phyloP scores from a whole-genome alignment of 2,113 vertebrate species.

The Macroglossus sobrinus region DNA sequence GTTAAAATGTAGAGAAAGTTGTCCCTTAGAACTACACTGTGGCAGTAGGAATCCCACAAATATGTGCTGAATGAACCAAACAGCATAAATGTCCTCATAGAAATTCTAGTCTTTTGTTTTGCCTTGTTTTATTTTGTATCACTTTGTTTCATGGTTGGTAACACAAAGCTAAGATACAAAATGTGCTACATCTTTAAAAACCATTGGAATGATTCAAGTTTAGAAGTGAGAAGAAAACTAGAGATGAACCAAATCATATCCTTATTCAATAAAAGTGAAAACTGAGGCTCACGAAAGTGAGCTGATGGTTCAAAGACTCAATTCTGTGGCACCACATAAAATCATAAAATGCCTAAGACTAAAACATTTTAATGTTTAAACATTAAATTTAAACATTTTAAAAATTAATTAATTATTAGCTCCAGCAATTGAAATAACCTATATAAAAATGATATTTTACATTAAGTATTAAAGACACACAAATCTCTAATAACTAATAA shows the following conservation, averaged over 20 bases:
- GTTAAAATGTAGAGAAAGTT: not conserved
- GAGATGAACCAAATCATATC: not conserved
- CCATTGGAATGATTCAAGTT: not conserved
- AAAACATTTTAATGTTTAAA: too few relatives aligned
- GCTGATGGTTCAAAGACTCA: not conserved
- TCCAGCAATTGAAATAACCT: not conserved
- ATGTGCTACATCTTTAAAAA: not conserved
- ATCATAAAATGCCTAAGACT: not conserved
- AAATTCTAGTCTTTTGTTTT: not conserved
- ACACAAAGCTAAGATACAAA: not conserved
- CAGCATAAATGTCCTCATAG: not conserved
- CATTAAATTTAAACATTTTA: too few relatives aligned
- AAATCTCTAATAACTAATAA: not conserved
- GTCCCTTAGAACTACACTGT: not conserved
- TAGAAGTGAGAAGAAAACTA: not conserved
- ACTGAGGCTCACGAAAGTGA: not conserved
- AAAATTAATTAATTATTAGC: not conserved
- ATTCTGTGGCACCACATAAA: not conserved
- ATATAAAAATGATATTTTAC: not conserved
- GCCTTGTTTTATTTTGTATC: not conserved
- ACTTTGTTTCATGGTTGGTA: not conserved
- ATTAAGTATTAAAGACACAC: not conserved
- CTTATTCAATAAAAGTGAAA: not conserved
- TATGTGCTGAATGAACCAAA: not conserved
- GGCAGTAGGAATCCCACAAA: not conserved